Percentiles rank a stretch among this genome's conserved stretches.
Conservation (phyloP, 2,888 invertebrate species). For the Eupsilia transversa region DNA sequence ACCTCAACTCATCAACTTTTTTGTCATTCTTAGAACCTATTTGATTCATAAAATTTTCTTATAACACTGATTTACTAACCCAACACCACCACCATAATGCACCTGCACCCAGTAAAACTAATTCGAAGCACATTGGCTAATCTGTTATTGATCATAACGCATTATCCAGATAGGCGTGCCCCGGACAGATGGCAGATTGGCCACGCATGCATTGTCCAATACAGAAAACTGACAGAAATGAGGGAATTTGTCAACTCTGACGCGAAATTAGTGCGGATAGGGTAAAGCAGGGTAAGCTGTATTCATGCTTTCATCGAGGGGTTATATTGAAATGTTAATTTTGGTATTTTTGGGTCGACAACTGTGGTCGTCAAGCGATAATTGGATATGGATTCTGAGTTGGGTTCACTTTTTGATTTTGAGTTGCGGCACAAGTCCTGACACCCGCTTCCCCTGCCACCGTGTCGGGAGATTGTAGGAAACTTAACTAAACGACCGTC, state of each 20-base stretch:
- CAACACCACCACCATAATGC: conserved; percentile 61
- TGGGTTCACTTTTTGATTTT: background rate
- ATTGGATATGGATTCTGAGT: background rate
- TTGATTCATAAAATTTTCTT: background rate
- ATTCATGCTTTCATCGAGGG: conserved; percentile 52
- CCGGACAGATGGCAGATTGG: conserved; percentile 80
- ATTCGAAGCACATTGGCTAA: conserved; percentile 75
- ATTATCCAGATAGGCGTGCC: conserved; percentile 79
- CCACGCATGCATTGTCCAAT: conserved; percentile 70
- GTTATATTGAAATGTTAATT: conserved; percentile 64
- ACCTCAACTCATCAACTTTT: too few relatives aligned
- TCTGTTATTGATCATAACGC: conserved; percentile 78
- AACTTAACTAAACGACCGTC: background rate
- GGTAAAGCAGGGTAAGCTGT: conserved; percentile 78
- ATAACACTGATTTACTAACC: background rate
- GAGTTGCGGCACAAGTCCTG: background rate
- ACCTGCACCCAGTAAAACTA: conserved; percentile 77
- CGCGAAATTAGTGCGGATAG: conserved; percentile 79
- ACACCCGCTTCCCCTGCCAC: background rate
- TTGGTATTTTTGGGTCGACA: conserved; percentile 33
- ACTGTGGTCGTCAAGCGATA: conserved; percentile 10
- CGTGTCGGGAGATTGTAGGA: background rate
- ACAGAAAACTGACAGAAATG: conserved; percentile 72
- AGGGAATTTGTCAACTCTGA: conserved; percentile 82
- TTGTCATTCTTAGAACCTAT: background rate